Evolutionary conservation across 2,888 invertebrate genomes (phyloP), one percentile per base, ranked within the genome.

Genomic region (Phortica magna): DNA sequence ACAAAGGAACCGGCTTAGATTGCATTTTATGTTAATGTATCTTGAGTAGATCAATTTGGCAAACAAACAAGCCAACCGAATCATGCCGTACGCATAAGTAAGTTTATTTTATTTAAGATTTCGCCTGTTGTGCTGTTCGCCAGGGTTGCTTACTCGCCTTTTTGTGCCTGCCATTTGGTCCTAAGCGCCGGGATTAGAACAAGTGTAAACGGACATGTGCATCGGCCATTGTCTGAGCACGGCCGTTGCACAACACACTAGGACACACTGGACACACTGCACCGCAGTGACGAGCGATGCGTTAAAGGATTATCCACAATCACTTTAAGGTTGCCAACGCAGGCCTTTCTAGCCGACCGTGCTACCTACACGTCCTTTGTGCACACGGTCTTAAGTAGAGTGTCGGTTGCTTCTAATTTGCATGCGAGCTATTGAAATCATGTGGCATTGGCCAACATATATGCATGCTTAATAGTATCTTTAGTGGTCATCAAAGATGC

Each of bases 1-100:
- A 31, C 31, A 31, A 31, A 31, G 31, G 31, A 31, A 31, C 31
- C 2, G 31, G 31, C 31, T 31, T 31, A 31, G 31, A 31, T 31
- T 31, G 5, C 78, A 85, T 83, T 83, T 83, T 87, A 83, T 84
- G 89, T 80, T 88, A 89, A 89, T 88, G 88, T 89, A 89, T 89
- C 86, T 86, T 89, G 87, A 89, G 88, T 83, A 88, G 89, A 89
- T 89, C 88, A 85, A 88, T 88, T 87, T 81, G 77, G 76, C 71
- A 76, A 81, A 68, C 71, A 78, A 79, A 77, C 55, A 78, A 76
- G 67, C 75, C 73, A 78, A 73, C n/a, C 0, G 5, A 31, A 31
- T 31, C 31, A 55, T 55, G 55, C 31, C 31, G 1, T 4, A 4
- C 31, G 31, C 31, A 31, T 31, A 31, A 31, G 31, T 31, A 31